Base-by-base conservation (phyloP, 2,797 vertebrate species). In the Oryzias sinensis region DNA sequence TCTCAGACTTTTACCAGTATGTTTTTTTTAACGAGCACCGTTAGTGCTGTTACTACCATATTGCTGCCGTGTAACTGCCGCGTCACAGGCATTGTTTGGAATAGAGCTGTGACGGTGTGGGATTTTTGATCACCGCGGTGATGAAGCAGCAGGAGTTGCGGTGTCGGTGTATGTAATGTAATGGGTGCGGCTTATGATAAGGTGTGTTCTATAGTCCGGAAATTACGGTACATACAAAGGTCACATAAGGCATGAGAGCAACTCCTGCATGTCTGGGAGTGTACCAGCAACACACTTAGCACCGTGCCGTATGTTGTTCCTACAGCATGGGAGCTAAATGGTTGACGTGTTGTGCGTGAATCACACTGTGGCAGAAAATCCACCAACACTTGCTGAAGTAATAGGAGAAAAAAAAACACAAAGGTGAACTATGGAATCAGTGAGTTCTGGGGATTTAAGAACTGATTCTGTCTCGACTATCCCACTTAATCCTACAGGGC, bases 291-390 rank as follows among this genome's bases (percentile, higher is more conserved):
- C 64, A 62, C 60, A 70, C 53, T 81, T 62, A 66, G 53, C 48
- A 45, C 55, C 40, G 46, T 55, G 72, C 69, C 56, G 50, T 51
- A 45, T 62, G 76, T 73, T 81, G 68, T 78, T 75, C 37, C 56
- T 44, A 44, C 18, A 17, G 79, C 81, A 81, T 83, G 58, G 56
- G 45, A 44, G 59, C 58, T 79, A 69, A 84, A 62, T 72, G 49
- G 56, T 42, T 65, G 76, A 72, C 80, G 83, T 68, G 78, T 18
- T 78, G 77, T 72, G 59, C 59, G 37, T 18, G 48, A 60, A 78
- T 67, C 55, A 68, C 49, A 46, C 17, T 59, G 56, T 65, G 67
- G 70, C 61, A 73, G 51, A 47, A 75, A 75, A 53, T 49, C 29
- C 54, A 64, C 60, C 41, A 49, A 62, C 61, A 59, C 43, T 62